Percentiles rank a stretch among this genome's conserved stretches.
Evolutionary conservation across 2,888 invertebrate species (phyloP).

Genomic region (Entomobrya proxima): DNA sequence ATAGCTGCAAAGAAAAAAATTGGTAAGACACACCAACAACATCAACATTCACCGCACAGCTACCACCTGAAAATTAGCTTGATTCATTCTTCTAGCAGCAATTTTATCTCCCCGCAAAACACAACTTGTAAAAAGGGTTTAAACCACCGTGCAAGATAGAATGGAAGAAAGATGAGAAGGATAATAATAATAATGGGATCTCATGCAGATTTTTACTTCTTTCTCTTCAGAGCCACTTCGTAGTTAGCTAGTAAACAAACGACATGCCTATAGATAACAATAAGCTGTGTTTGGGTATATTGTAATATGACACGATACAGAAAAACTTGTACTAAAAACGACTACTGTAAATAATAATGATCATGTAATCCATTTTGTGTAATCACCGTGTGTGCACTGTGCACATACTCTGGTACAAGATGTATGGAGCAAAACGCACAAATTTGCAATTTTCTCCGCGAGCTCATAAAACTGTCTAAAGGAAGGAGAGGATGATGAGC

Average conservation of each 20-base stretch:
- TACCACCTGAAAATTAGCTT: slow-evolving; percentile 27
- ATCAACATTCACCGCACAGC: slow-evolving; percentile 4
- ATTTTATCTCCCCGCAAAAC: slow-evolving; percentile 11
- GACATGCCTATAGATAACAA: no score
- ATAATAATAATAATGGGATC: slow-evolving; percentile 52
- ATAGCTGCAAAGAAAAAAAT: neutral
- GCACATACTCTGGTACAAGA: neutral
- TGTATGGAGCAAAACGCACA: neutral
- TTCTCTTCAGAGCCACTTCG: neutral
- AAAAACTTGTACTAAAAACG: neutral
- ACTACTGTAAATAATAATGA: slow-evolving; percentile 37
- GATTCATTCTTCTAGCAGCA: no score
- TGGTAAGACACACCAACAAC: slow-evolving; percentile 50
- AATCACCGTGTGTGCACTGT: neutral
- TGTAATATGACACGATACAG: no score
- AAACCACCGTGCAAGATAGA: slow-evolving; percentile 2
- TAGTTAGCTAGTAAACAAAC: no score
- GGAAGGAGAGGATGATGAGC: neutral
- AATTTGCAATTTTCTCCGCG: slow-evolving; percentile 53
- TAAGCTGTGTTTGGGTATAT: no score
- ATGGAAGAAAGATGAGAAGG: slow-evolving; percentile 22
- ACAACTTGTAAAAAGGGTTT: no score
- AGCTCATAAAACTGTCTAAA: slow-evolving; percentile 31
- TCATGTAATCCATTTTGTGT: slow-evolving; percentile 39
- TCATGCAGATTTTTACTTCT: slow-evolving; percentile 49